Base-by-base conservation (phyloP, 1,140 invertebrate species). In the Augochlora pura region DNA sequence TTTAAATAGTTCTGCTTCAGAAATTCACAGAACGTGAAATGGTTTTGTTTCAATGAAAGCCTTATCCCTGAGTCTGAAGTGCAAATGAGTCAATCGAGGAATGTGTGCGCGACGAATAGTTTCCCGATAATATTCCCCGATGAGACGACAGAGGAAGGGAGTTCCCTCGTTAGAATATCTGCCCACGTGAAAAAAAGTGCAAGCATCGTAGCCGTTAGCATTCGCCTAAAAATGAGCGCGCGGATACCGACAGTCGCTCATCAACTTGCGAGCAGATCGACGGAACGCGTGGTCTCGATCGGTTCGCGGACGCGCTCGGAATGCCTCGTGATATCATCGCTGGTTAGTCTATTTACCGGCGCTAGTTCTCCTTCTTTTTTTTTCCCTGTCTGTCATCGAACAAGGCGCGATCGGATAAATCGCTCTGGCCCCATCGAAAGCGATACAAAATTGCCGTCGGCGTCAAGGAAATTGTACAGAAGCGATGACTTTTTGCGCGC, bases 181-280 rank as follows among this genome's bases (percentile, higher is more conserved):
- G 8, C 23, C 18, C 21, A 49, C 25, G 38, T 73, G n/a, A n/a
- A 38, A 72, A 25, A 16, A 62, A 16, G 10, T 16, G 21, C 25
- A 18, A 25, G 27, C 52, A 66, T 70, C 59, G 69, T 75, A 71
- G 71, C 39, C 16, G 18, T 80, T 81, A 64, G 46, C 23, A 46
- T 49, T 57, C 68, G 57, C 57, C 81, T 66, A 86, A 84, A 85
- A 71, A 73, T 78, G 62, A 70, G 64, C 71, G 60, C 67, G 77
- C n/a, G 81, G 67, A 75, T 60, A 52, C 73, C 83, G 75, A 87
- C 86, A 87, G 86, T 87, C 71, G 68, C 49, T 68, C 79, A 59
- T 82, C 27, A 62, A 57, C 63, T 85, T 52, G 62, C 69, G 72
- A 65, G 52, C 65, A 62, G 73, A 75, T 63, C 63, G 72, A 75